These are phyloP conservation scores for Nautilus pompilius DNA, from an alignment of 1,140 invertebrate species.

Conservation along the genomic window DNA sequence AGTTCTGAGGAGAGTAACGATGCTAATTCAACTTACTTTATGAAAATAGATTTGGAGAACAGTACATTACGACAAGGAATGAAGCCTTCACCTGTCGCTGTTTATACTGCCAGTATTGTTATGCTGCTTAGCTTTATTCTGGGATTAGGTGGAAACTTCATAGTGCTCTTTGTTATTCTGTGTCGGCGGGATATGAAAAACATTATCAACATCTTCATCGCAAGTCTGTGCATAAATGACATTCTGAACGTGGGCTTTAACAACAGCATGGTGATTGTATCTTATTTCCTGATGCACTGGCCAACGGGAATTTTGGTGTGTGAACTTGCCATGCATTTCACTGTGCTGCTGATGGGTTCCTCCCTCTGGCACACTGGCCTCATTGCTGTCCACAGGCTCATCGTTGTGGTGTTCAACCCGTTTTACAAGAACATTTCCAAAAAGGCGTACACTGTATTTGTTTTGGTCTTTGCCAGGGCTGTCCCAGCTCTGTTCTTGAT, in stretches of 20 bases:
- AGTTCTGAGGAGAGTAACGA: too few relatives aligned
- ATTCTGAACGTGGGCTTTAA: conserved; percentile 51
- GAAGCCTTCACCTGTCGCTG: too few relatives aligned
- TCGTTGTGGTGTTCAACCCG: conserved; percentile 52
- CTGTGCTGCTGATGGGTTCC: conserved; percentile 47
- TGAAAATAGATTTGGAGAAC: too few relatives aligned
- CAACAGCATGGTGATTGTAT: conserved; percentile 49
- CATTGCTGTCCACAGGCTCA: conserved; percentile 52
- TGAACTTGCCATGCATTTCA: conserved; percentile 47
- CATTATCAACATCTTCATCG: conserved; percentile 52
- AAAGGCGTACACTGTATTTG: conserved; percentile 45
- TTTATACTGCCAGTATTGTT: conserved; percentile 38
- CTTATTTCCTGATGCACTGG: conserved; percentile 47
- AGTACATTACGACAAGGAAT: too few relatives aligned
- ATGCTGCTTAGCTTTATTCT: conserved; percentile 38
- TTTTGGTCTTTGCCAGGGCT: conserved; percentile 44
- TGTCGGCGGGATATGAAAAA: conserved; percentile 40
- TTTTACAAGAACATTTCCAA: conserved; percentile 52
- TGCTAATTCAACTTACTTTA: too few relatives aligned
- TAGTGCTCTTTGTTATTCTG: conserved; percentile 36
- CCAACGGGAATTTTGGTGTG: conserved; percentile 41
- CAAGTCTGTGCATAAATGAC: conserved; percentile 54
- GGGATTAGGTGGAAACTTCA: conserved; percentile 44
- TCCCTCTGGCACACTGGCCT: conserved; percentile 53
- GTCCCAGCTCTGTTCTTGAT: conserved; percentile 47